These are phyloP conservation scores for Coracopsis vasa DNA, from an alignment of 2,113 vertebrate species.

Conservation along the genomic window DNA sequence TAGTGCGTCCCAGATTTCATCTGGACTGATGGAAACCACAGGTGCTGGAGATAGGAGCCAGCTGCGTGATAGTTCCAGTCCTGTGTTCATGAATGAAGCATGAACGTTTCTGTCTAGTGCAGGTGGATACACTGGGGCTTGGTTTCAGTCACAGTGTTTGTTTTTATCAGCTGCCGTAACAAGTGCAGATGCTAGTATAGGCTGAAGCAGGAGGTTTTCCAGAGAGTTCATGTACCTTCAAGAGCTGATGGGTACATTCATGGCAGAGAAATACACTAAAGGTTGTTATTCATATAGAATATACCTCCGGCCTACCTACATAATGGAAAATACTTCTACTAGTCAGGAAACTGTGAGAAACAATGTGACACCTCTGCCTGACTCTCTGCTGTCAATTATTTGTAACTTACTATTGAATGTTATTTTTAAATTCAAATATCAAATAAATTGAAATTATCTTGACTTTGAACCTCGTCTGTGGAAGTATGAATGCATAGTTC, in stretches of 20 bases:
- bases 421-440: not conserved
- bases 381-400: not conserved
- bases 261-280: not conserved
- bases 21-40: rapidly evolving
- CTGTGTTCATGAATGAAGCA: rapidly evolving
- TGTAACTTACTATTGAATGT: not conserved
- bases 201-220: not conserved
- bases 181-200: not conserved
- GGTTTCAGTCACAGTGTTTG: not conserved
- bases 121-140: not conserved
- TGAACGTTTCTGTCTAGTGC: not conserved
- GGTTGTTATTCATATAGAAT: not conserved
- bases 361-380: not conserved
- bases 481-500: not conserved
- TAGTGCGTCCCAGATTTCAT: rapidly evolving
- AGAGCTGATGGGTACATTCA: not conserved
- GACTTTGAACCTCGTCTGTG: not conserved
- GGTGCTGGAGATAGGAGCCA: rapidly evolving
- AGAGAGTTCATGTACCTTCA: not conserved
- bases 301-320: not conserved
- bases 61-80: rapidly evolving
- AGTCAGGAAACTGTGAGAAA: not conserved
- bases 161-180: not conserved
- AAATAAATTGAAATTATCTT: not conserved
- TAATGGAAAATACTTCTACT: not conserved